Evolutionary conservation across 2,797 vertebrate genomes (phyloP).

Genomic region (Darevskia mixta): DNA sequence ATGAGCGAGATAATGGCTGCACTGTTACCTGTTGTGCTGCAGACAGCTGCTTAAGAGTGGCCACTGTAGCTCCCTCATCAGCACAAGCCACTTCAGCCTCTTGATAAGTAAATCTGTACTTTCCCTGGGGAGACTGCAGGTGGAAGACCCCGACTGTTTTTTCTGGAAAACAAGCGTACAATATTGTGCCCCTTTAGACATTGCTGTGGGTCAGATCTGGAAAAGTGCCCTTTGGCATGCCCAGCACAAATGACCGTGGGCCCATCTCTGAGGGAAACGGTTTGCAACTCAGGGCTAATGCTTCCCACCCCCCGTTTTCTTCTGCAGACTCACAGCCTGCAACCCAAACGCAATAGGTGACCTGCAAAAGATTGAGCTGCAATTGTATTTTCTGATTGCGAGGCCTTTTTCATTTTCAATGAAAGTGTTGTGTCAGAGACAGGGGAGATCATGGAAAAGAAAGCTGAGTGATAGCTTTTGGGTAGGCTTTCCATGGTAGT

Average conservation of each 20-base stretch:
- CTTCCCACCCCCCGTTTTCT: no score
- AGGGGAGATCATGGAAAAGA: background rate
- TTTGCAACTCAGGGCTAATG: background rate
- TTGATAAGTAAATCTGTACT: constrained; percentile 87
- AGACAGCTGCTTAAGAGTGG: constrained; percentile 86
- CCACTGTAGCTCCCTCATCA: constrained; percentile 85
- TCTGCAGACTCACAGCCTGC: background rate
- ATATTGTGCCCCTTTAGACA: background rate
- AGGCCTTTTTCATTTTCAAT: no score
- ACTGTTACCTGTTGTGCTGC: constrained; percentile 91
- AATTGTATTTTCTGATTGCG: background rate
- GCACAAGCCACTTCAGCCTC: constrained; percentile 84
- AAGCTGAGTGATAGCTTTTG: background rate
- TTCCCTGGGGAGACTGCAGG: constrained; percentile 85
- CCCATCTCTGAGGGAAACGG: background rate
- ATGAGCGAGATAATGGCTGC: background rate
- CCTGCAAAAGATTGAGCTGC: background rate
- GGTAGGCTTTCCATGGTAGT: background rate
- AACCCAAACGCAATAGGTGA: background rate
- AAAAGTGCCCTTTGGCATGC: background rate
- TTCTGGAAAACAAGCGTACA: constrained; percentile 77
- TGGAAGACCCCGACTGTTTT: constrained; percentile 92
- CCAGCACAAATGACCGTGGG: background rate
- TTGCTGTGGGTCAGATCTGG: background rate
- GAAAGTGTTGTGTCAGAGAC: background rate